phyloP scores from a whole-genome alignment of 2,113 vertebrate species.

The Ptychochromis oligacanthus region DNA sequence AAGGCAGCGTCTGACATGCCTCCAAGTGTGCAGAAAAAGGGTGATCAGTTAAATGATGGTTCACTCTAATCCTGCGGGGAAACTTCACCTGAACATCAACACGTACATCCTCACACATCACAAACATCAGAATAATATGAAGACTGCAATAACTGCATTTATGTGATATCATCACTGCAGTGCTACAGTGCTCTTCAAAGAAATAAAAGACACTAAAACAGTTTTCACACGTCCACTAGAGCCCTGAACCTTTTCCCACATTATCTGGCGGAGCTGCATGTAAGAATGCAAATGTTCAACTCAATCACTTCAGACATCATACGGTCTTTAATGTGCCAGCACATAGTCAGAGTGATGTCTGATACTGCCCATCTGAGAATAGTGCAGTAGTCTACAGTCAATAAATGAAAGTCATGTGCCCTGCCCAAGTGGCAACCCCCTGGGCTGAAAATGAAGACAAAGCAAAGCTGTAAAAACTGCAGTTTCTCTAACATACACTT shows the following conservation, averaged over 20 bases:
- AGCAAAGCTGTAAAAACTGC: not conserved
- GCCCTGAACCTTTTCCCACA: too few relatives aligned
- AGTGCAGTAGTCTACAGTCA: not conserved
- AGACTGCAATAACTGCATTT: not conserved
- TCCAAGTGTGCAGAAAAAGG: slow-evolving; percentile 16
- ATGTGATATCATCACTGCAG: not conserved
- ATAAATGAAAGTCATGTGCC: not conserved
- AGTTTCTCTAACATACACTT: not conserved
- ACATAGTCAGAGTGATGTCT: not conserved
- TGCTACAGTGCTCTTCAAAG: not conserved
- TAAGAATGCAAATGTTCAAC: not conserved
- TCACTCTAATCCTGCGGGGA: slow-evolving; percentile 42
- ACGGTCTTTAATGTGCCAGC: not conserved
- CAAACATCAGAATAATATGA: not conserved
- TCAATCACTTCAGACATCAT: not conserved
- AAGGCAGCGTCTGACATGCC: slow-evolving; percentile 59
- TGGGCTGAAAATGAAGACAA: not conserved
- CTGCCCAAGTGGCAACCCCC: not conserved
- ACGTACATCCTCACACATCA: slow-evolving; percentile 3
- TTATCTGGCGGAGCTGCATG: not conserved
- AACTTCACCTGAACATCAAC: slow-evolving; percentile 31
- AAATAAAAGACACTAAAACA: not conserved
- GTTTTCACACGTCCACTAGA: too few relatives aligned
- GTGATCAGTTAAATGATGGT: slow-evolving; percentile 46
- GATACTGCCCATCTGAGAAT: not conserved